Conservation (phyloP, 2,797 vertebrate genomes). For the Acrossocheilus fasciatus region DNA sequence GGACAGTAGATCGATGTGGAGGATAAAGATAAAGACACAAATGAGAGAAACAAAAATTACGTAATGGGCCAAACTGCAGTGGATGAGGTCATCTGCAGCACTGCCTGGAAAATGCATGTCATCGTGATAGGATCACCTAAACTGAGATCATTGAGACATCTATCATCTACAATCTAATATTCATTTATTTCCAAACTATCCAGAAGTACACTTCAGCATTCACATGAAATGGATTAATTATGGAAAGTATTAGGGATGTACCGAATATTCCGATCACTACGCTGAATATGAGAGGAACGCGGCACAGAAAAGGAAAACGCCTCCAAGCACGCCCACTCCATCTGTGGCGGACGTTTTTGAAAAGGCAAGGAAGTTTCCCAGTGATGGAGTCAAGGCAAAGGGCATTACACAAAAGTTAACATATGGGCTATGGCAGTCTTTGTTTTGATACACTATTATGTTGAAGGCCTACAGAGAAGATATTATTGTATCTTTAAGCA, state of each 20-base stretch:
- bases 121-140: conserved; percentile 30
- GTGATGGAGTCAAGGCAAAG: no score
- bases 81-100: conserved; percentile 39
- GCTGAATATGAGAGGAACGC: no score
- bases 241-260: not conserved
- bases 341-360: no score
- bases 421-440: no score
- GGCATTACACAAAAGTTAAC: no score
- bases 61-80: conserved; percentile 25
- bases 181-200: not conserved
- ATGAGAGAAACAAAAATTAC: conserved; percentile 6
- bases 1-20: not conserved
- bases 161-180: not conserved
- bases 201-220: not conserved
- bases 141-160: conserved; percentile 46
- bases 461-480: no score
- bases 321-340: no score
- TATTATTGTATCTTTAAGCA: no score
- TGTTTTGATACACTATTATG: no score
- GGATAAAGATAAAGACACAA: conserved; percentile 16
- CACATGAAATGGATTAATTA: not conserved
- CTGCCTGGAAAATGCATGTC: conserved; percentile 41
- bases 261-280: no score
- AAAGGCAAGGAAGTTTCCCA: no score
- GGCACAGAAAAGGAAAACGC: no score